Conservation (phyloP, 2,113 vertebrate species). For the Dolichotis patagonum region DNA sequence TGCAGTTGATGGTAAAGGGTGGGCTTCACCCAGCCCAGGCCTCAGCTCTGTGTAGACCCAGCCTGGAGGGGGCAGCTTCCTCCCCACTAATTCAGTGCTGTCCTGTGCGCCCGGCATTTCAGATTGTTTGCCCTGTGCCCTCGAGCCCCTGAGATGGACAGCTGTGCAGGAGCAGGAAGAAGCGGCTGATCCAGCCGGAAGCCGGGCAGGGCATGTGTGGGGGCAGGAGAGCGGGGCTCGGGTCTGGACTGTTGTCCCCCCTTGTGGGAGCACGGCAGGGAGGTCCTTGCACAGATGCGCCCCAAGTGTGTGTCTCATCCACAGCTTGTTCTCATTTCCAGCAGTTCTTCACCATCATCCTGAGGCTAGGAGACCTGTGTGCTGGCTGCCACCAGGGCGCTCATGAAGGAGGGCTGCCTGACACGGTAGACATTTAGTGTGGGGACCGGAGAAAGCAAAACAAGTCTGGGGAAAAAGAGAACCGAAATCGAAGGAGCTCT, state of each 20-base stretch:
- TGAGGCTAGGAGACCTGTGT: background rate
- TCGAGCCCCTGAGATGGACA: too few relatives aligned
- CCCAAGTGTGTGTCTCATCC: background rate
- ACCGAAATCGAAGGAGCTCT: background rate
- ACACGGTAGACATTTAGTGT: too few relatives aligned
- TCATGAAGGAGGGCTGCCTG: too few relatives aligned
- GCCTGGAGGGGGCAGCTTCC: accelerated
- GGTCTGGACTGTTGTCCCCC: too few relatives aligned
- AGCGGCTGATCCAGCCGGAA: background rate
- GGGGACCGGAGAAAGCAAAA: background rate
- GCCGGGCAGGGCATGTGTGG: too few relatives aligned
- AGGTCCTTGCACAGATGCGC: background rate
- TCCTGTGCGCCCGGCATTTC: background rate
- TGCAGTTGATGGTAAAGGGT: background rate
- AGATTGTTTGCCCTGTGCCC: too few relatives aligned
- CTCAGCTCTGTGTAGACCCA: background rate
- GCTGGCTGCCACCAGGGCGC: too few relatives aligned
- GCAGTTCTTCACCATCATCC: background rate
- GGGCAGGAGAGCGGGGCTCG: too few relatives aligned
- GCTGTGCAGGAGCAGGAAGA: background rate
- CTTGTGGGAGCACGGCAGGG: accelerated
- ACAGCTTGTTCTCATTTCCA: background rate
- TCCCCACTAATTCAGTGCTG: accelerated
- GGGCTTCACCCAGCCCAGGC: too few relatives aligned
- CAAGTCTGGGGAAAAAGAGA: background rate